Base-by-base conservation (phyloP, 2,888 invertebrate species). In the Lucinisca nassula region DNA sequence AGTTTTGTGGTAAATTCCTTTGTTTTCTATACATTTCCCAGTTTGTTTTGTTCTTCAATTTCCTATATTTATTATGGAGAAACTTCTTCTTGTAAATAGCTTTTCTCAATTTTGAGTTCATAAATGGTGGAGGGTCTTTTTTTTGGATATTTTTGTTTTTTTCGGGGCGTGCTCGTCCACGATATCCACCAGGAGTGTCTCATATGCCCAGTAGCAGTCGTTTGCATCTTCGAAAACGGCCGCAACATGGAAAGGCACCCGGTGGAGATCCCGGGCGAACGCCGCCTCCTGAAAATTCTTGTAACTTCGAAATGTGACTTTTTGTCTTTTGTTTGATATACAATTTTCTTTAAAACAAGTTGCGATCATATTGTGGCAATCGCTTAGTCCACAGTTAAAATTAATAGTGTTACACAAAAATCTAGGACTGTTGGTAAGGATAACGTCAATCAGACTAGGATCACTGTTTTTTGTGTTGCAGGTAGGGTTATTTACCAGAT, bases 81-180 rank as follows among this genome's bases (percentile, higher is more conserved):
- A 58, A 24, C 61, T 61, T 58, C 4, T 21, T 75, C 30, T 74
- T 75, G 27, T 75, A 80, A 73, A 82, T 82, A 24, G 35, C 35
- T 32, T 51, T 55, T 40, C 75, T n/a, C 17, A 37, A 38, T 38
- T 80, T 58, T 55, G 51, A 27, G n/a, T 80, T 80, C 74, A 80
- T 80, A n/a, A 24, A 80, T 21, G 75, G 75, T 4, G 74, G 82
- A 32, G 78, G 21, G 24, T 58, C 24, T 73, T 75, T 75, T 17
- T 32, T 51, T 61, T 0, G 74, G 74, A 30, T 61, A 61, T 61
- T 61, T 61, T 61, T 61, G 24, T 17, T 61, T 61, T 61, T 61
- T 30, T 61, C n/a, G 82, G 84, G n/a, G 76, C 84, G 82, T 82
- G 82, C 37, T 77, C 49, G 61, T 88, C 51, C 30, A 77, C 40